Base-by-base conservation (phyloP, 1,140 invertebrate genomes). In the Pararge aegeria region DNA sequence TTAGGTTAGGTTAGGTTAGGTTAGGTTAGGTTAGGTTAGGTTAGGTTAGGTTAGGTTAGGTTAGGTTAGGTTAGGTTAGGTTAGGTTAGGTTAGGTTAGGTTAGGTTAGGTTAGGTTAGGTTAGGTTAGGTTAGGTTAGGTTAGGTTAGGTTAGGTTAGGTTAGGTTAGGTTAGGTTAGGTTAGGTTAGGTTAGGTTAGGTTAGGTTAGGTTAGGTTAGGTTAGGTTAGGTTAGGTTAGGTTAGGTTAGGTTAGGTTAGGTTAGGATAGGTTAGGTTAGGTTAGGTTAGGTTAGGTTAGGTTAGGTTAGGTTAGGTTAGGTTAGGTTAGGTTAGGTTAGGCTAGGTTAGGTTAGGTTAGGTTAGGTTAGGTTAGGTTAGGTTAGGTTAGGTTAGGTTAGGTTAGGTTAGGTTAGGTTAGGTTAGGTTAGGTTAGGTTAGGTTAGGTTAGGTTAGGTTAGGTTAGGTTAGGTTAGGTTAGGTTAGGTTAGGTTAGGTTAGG, bases 51-150 rank as follows among this genome's bases (percentile, higher is more conserved):
- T 50, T 27, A 29, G 19, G 48, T 50, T 44, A 44, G 24, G 48
- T 50, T 50, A 50, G 19, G 48, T 50, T 50, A 50, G 48, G 48
- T 50, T 50, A 50, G 19, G 48, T 50, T 50, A 50, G 48, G 48
- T 50, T 50, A 50, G 19, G 48, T 50, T 50, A 50, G 48, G 48
- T 50, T 50, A 50, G 19, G 48, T 50, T 50, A 50, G 48, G 48
- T 50, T 50, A 50, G 19, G 48, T 50, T 50, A 50, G 48, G 48
- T 50, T 50, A 50, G 19, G 48, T 50, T 50, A 50, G 48, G 48
- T 50, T 50, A 50, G 19, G 48, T 50, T 50, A 50, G 48, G 48
- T 50, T 50, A 50, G 19, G 48, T 50, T 50, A 50, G 48, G 48
- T 50, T 50, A 50, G 19, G 48, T 50, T 50, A 50, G 48, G 48